These are phyloP conservation scores for Tinea pellionella DNA, from an alignment of 2,888 invertebrate species.

Conservation along the genomic window DNA sequence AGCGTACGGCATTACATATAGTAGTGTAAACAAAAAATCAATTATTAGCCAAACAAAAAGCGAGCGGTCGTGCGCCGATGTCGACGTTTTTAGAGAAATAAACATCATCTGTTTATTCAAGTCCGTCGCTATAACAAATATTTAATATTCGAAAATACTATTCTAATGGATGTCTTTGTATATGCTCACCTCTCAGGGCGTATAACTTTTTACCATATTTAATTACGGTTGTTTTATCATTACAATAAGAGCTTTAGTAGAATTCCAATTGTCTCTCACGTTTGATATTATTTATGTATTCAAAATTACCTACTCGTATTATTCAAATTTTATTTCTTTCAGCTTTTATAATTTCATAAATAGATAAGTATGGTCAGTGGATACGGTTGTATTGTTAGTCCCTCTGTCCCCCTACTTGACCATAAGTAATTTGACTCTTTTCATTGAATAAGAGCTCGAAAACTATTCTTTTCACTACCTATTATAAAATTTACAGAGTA, in stretches of 20 bases:
- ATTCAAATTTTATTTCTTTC: not conserved
- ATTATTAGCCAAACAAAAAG: constrained; percentile 63
- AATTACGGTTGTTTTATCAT: constrained; percentile 10
- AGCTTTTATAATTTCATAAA: not conserved
- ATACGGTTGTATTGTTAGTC: not conserved
- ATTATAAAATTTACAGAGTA: constrained; percentile 2
- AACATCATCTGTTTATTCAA: constrained; percentile 63
- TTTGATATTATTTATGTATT: not conserved
- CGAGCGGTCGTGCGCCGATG: constrained; percentile 58
- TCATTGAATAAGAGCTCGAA: not conserved
- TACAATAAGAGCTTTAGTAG: not conserved
- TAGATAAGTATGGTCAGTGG: constrained; percentile 8
- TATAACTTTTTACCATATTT: constrained; percentile 9
- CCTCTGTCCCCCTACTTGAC: constrained; percentile 2
- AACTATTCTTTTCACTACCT: constrained; percentile 9
- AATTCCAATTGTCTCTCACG: not conserved
- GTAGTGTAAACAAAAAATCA: constrained; percentile 59
- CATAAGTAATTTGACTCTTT: constrained; percentile 9
- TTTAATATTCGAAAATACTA: constrained; percentile 67
- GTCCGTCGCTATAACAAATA: constrained; percentile 64
- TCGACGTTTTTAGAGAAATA: constrained; percentile 63
- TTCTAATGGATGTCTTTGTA: constrained; percentile 63
- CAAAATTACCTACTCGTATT: too few relatives aligned
- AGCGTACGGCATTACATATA: constrained; percentile 42
- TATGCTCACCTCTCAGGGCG: constrained; percentile 22